Base-by-base conservation (phyloP, 2,797 vertebrate species). In the Cynopterus sphinx region DNA sequence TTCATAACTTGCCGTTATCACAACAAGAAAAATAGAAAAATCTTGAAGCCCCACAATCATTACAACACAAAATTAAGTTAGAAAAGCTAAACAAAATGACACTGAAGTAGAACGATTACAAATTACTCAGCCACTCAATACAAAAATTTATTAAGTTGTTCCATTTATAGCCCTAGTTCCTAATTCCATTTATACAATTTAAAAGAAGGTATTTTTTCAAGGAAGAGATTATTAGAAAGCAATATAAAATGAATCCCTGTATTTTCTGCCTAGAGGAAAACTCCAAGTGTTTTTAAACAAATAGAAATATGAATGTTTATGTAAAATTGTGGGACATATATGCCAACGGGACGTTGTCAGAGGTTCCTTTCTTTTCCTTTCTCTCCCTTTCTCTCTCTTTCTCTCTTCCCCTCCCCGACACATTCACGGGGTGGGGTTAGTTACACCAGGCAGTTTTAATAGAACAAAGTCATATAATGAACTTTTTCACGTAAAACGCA, bases 391-490 rank as follows among this genome's bases (percentile, higher is more conserved):
- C 36, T 51, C 9, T 77, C 3, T 33, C 6, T 77, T 4, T 53
- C 7, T 31, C 5, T 16, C 31, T 39, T 49, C 49, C 55, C 22
- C 5, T 13, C 5, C 6, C 22, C 13, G 10, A 7, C 68, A 63
- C 4, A 86, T 93, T 92, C 63, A 3, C 39, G 55, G 91, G 15
- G 26, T 83, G 28, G 51, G 21, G 65, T 92, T 86, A 90, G 73
- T 96, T 95, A 71, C 92, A 98, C 85, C 91, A 39, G 59, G 46
- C 91, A 59, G 67, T 95, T 78, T 97, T 95, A 97, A 83, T 92
- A 97, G 41, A 88, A 97, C 93, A 93, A 96, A 97, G 59, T 68
- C 61, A 90, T 49, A 68, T 95, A 96, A 97, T 96, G 88, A 97
- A 97, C 87, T 96, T 97, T 97, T 97, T 91, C 87, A 96, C 59